Percentiles rank a stretch among this genome's conserved stretches.
phyloP scores from a whole-genome alignment of 2,888 invertebrate species.

The Dione vanillae region DNA sequence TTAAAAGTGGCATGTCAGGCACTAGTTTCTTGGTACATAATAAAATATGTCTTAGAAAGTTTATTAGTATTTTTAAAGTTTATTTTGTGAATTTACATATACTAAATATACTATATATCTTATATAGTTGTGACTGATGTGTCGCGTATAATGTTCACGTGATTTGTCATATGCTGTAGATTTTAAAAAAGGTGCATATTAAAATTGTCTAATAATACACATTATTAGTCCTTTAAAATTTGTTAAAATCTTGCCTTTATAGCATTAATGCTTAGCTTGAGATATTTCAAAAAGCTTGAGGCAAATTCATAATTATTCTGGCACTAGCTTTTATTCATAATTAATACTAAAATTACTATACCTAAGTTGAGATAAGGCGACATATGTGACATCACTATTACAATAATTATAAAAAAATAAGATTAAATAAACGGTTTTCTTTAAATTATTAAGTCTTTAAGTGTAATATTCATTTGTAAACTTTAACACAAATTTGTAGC shows the following conservation, averaged over 20 bases:
- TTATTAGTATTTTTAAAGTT: too few relatives aligned
- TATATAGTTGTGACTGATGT: background rate
- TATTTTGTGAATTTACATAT: too few relatives aligned
- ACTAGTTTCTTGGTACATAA: background rate
- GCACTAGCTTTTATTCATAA: conserved; percentile 15
- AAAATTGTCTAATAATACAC: too few relatives aligned
- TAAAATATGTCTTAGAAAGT: background rate
- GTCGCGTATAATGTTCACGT: background rate
- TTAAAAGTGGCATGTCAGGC: conserved; percentile 9
- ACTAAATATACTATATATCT: too few relatives aligned
- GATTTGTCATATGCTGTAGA: background rate
- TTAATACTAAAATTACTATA: background rate
- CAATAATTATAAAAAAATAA: background rate
- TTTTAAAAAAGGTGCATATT: background rate
- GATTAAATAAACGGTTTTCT: too few relatives aligned
- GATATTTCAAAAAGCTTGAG: background rate
- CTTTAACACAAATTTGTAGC: background rate
- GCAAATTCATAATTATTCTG: background rate
- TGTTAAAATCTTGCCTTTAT: background rate
- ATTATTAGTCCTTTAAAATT: background rate
- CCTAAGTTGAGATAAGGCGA: background rate
- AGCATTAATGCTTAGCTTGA: background rate
- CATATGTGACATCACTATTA: background rate
- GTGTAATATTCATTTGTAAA: too few relatives aligned
- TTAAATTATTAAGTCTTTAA: too few relatives aligned